phyloP scores from a whole-genome alignment of 2,888 invertebrate species.

The Aplocera efformata region DNA sequence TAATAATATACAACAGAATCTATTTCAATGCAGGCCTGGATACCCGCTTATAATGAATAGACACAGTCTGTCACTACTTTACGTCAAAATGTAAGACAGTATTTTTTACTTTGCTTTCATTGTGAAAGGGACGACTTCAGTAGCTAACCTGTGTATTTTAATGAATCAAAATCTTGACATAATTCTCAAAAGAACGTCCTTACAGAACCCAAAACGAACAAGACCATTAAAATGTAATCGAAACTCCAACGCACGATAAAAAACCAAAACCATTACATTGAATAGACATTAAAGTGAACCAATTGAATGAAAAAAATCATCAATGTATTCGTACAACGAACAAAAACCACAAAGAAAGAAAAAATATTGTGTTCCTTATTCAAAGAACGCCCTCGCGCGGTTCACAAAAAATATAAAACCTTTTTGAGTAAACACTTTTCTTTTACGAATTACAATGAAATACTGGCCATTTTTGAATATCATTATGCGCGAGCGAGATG shows the following conservation, averaged over 20 bases:
- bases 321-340: conserved; percentile 45
- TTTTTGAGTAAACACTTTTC: conserved; percentile 56
- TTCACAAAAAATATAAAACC: conserved; percentile 42
- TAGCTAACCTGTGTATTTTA: not conserved
- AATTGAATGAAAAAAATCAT: conserved; percentile 46
- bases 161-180: conserved; percentile 9
- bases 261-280: conserved; percentile 40
- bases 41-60: too few relatives aligned
- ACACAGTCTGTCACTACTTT: too few relatives aligned
- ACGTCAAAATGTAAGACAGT: too few relatives aligned
- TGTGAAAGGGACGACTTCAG: too few relatives aligned
- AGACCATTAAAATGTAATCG: conserved; percentile 43
- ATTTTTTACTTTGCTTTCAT: too few relatives aligned
- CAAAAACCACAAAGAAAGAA: conserved; percentile 44
- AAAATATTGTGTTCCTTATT: conserved; percentile 30
- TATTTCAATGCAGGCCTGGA: too few relatives aligned
- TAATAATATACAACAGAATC: too few relatives aligned
- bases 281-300: conserved; percentile 44
- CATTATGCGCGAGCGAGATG: conserved; percentile 49
- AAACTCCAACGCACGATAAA: conserved; percentile 31
- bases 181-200: conserved; percentile 17
- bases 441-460: conserved; percentile 49
- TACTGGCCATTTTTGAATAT: conserved; percentile 68
- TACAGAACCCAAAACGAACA: conserved; percentile 31
- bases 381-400: conserved; percentile 39